Base-by-base conservation (phyloP, 2,888 invertebrate genomes). In the Scotopteryx bipunctaria region DNA sequence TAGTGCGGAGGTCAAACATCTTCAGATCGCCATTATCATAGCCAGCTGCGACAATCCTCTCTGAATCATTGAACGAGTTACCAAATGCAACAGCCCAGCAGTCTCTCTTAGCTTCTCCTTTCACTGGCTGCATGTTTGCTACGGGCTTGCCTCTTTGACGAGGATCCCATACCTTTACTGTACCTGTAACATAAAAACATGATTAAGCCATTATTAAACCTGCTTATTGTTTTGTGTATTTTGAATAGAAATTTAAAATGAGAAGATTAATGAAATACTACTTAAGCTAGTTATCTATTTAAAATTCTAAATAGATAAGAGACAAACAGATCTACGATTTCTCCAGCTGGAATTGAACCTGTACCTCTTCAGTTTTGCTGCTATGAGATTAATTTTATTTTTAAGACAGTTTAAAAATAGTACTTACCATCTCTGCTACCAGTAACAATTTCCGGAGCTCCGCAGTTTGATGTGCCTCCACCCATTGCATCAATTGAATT, bases 21-120 rank as follows among this genome's bases (percentile, higher is more conserved):
- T 98, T 99, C 1, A 99, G 83, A 74, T 99, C 99, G 0, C 99
- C 99, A 79, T 99, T 99, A 73, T 99, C 98, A 72, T 98, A 99
- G 0, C 99, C 99, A 5, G 98, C 96, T 16, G 94, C 95, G 0
- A 99, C 94, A 47, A 95, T 92, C 48, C 98, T 92, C 67, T 99
- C 98, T 17, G 95, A 92, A 35, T 95, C 93, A 76, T 95, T 97
- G 83, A 94, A 97, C 0, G 97, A 95, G 86, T 98, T 95, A 0
- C 98, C 98, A 75, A 99, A 98, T 0, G 95, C 93, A 0, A 98
- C 98, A 0, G 95, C 86, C 99, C 99, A 99, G 80, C 99, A 99
- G 73, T 99, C 99, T 21, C 98, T 91, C 37, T 92, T 93, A 1
- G 91, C 80, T 49, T 95, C 94, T 0, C 94, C 94, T 16, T 92